Base-by-base conservation (phyloP, 2,113 vertebrate genomes). In the Chaetodon trifascialis region DNA sequence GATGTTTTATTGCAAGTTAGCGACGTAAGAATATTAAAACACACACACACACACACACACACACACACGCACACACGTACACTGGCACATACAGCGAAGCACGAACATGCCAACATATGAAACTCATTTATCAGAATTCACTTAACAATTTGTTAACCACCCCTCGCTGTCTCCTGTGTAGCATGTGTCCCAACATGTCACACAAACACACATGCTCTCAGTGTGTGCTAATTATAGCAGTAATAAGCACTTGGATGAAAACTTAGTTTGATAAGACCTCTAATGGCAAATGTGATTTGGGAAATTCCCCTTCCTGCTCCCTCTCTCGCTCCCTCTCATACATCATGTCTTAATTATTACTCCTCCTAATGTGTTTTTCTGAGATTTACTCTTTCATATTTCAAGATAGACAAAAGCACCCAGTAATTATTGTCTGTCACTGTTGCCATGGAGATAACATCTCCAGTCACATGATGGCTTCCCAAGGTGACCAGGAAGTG, bases 401-500 rank as follows among this genome's bases (percentile, higher is more conserved):
- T 86, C 74, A 78, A 58, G 56, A 80, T n/a, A 21, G 74, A 83
- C 82, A 79, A 73, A 47, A 86, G 86, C 52, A 71, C 25, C 40
- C 46, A 74, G 76, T 90, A 84, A 92, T 93, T 89, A 92, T 84
- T 73, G 58, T 80, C 80, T 83, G 85, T 89, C 89, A 73, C 46
- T 30, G 76, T 89, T 91, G 78, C 87, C 55, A 67, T 86, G 85
- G 82, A 82, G 72, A 90, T 80, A 47, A 87, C 88, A 89, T 92
- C 84, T 87, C 74, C 49, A 73, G 87, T 94, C 76, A 89, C 85
- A 83, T 68, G 83, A 81, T 58, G 34, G 73, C 86, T 79, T 90
- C 86, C 91, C 92, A 94, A 94, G 94, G 94, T 95, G 93, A 95
- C 94, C 92, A 94, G 88, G 91, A 95, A 90, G 91, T 89, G 70